Base-by-base conservation (phyloP, 2,797 vertebrate species). In the Bradypodion pumilum region DNA sequence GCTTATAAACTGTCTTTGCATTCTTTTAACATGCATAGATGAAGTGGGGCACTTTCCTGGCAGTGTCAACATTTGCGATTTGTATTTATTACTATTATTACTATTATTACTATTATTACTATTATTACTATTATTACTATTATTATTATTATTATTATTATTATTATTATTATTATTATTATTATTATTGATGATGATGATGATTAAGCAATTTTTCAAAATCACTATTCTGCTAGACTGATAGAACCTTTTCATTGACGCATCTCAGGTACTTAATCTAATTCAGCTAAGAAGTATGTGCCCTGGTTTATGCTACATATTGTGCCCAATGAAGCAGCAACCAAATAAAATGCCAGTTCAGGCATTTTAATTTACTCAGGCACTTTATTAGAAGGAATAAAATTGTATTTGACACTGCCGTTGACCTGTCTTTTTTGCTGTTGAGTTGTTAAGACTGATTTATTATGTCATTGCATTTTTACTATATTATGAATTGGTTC, bases 401-500 rank as follows among this genome's bases (percentile, higher is more conserved):
- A 56, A 66, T 4, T 15, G 46, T 62, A 62, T 37, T 80, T 80
- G 52, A 79, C 29, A 52, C 32, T 52, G 32, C 2, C 27, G 29
- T 27, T 65, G 42, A 65, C 27, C 21, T 78, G 63, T 27, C 29
- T 52, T 32, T 25, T 68, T 23, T 19, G 35, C 44, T 52, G 35
- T 1, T 68, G 6, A n/a, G n/a, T 68, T 35, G 25, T 68, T 13
- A 27, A 69, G 35, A 63, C n/a, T n/a, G n/a, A 62, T 77, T 79
- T 68, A 79, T 68, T 32, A 8, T 6, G 16, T 66, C 74, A 32
- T n/a, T n/a, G n/a, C n/a, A n/a, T n/a, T n/a, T n/a, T n/a, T n/a
- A 66, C 10, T 37, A 68, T 89, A 82, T 80, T 87, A 88, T 78
- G 68, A 84, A 88, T 3, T 1, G 66, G 79, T 37, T 1, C 84